Conservation (phyloP, 2,113 vertebrate genomes). For the Ictalurus furcatus region DNA sequence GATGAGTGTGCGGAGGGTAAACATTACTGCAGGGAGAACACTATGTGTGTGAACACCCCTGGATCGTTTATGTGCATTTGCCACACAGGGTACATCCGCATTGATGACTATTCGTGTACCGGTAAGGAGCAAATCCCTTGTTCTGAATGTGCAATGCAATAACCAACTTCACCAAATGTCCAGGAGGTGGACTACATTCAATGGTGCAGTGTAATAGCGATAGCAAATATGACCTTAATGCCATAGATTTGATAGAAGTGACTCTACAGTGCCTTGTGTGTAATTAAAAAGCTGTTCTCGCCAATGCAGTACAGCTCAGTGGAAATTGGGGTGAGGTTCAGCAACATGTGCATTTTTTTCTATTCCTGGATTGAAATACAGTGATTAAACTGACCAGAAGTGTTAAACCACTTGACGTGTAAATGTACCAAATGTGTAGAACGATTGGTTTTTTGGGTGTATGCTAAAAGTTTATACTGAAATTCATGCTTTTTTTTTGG, state of each 20-base stretch:
- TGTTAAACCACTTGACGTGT: slow-evolving; percentile 9
- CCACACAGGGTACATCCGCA: slow-evolving; percentile 92
- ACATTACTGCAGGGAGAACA: slow-evolving; percentile 97
- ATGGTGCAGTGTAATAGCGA: neutral
- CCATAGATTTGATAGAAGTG: neutral
- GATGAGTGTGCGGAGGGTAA: slow-evolving; percentile 95
- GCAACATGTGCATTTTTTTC: slow-evolving; percentile 11
- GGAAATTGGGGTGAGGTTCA: slow-evolving; percentile 22
- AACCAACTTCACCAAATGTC: neutral
- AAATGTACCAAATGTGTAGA: neutral
- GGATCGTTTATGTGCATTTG: slow-evolving; percentile 98
- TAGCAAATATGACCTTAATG: slow-evolving; percentile 2
- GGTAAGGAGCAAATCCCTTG: slow-evolving; percentile 72
- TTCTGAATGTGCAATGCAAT: neutral
- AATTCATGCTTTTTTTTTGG: neutral
- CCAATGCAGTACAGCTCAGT: slow-evolving; percentile 56
- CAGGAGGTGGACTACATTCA: too few species aligned
- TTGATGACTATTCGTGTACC: slow-evolving; percentile 98
- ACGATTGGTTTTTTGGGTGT: neutral
- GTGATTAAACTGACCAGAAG: neutral
- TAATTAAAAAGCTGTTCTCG: slow-evolving; percentile 67
- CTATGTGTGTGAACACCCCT: slow-evolving; percentile 92
- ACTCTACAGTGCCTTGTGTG: neutral
- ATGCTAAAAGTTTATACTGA: neutral
- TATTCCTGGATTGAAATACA: slow-evolving; percentile 6